Evolutionary conservation across 2,797 vertebrate genomes (phyloP).

Genomic region (Crypturellus tataupa): DNA sequence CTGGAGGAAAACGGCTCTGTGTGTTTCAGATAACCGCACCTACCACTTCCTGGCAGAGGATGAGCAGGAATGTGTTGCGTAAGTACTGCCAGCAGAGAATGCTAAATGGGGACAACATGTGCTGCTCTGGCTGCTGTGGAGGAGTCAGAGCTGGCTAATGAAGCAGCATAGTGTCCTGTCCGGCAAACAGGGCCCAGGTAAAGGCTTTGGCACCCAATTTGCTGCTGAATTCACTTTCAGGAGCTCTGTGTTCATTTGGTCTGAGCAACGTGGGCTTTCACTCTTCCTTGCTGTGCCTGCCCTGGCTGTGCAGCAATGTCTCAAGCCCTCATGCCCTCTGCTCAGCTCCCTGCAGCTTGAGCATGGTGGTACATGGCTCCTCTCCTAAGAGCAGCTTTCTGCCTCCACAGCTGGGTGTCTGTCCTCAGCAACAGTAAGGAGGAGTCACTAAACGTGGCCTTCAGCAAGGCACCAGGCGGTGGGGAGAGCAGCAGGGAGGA

Average conservation of each 20-base stretch:
- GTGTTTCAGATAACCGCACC: slow-evolving; percentile 85
- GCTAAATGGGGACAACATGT: rapidly evolving
- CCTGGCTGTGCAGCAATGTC: background rate
- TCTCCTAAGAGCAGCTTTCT: background rate
- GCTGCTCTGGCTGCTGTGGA: background rate
- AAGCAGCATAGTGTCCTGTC: background rate
- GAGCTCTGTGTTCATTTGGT: background rate
- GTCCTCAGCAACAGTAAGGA: slow-evolving; percentile 89
- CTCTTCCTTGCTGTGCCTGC: background rate
- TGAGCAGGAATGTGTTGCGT: slow-evolving; percentile 86
- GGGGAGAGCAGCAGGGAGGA: slow-evolving; percentile 84
- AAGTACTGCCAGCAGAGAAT: slow-evolving; percentile 59
- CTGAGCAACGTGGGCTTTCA: background rate
- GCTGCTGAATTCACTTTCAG: background rate
- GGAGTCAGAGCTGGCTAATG: background rate
- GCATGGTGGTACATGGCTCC: rapidly evolving
- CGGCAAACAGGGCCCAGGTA: background rate
- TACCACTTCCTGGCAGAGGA: slow-evolving; percentile 88
- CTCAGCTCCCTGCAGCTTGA: background rate
- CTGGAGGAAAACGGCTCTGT: background rate
- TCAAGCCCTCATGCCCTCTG: background rate
- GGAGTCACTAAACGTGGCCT: slow-evolving; percentile 85
- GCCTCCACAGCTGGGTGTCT: slow-evolving; percentile 70
- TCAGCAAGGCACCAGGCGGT: slow-evolving; percentile 76
- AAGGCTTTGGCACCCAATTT: background rate